Percentiles rank a stretch among this genome's conserved stretches.
phyloP scores from a whole-genome alignment of 2,888 invertebrate species.

The Xylocampa areola region DNA sequence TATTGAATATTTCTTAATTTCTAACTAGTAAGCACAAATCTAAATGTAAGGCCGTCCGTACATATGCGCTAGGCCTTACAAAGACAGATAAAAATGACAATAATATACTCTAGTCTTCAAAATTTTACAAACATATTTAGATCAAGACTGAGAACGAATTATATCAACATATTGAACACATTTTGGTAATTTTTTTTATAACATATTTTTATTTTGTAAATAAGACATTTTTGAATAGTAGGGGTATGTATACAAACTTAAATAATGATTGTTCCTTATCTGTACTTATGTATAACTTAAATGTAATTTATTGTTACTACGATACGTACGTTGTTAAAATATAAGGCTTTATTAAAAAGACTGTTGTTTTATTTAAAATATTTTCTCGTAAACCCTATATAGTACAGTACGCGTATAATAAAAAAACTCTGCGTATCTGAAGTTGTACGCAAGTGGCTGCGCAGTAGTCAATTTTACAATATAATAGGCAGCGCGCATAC shows the following conservation, averaged over 20 bases:
- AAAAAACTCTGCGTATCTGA: no score
- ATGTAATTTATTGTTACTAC: slow-evolving; percentile 83
- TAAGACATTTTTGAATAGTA: slow-evolving; percentile 54
- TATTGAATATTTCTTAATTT: background rate
- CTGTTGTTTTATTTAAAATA: slow-evolving; percentile 59
- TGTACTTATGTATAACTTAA: slow-evolving; percentile 77
- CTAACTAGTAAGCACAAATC: background rate
- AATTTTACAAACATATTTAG: slow-evolving; percentile 54
- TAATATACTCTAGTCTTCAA: slow-evolving; percentile 59
- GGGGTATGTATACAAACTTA: slow-evolving; percentile 41
- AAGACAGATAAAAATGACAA: slow-evolving; percentile 54
- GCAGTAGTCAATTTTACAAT: no score
- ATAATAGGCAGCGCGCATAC: no score
- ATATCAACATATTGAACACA: slow-evolving; percentile 51
- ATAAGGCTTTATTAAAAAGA: slow-evolving; percentile 75
- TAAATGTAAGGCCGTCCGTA: slow-evolving; percentile 52
- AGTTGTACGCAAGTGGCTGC: no score
- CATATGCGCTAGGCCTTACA: slow-evolving; percentile 50
- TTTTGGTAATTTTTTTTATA: slow-evolving; percentile 51
- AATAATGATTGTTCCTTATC: slow-evolving; percentile 79
- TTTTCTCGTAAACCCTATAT: no score
- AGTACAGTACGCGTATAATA: no score
- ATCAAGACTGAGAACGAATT: slow-evolving; percentile 62
- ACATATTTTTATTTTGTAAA: slow-evolving; percentile 52
- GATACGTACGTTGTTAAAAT: slow-evolving; percentile 84